Evolutionary conservation across 1,140 invertebrate species (phyloP).

Genomic region (Atopsyche davidsoni): DNA sequence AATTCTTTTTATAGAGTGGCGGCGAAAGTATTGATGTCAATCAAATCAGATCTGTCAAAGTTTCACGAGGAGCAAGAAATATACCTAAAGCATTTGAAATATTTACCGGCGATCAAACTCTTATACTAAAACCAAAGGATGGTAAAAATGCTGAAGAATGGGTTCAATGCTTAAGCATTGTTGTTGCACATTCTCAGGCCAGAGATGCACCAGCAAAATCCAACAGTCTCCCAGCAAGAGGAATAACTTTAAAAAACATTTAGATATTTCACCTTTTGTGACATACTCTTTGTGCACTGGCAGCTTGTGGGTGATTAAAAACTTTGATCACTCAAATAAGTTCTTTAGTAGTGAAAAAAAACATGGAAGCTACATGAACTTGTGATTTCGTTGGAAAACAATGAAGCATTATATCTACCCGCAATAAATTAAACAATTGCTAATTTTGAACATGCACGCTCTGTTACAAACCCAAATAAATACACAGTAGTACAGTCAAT

Average conservation of each 20-base stretch:
- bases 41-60: slow-evolving; percentile 88
- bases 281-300: too few relatives aligned
- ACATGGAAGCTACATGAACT: too few relatives aligned
- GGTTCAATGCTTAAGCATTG: slow-evolving; percentile 85
- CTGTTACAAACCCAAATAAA: too few relatives aligned
- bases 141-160: slow-evolving; percentile 93
- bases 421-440: too few relatives aligned
- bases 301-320: too few relatives aligned
- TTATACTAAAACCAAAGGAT: slow-evolving; percentile 89
- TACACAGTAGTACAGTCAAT: too few relatives aligned
- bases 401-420: too few relatives aligned
- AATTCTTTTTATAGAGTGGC: slow-evolving; percentile 52
- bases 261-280: too few relatives aligned
- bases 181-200: slow-evolving; percentile 72
- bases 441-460: too few relatives aligned
- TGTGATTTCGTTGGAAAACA: too few relatives aligned
- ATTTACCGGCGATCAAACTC: slow-evolving; percentile 85
- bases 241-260: slow-evolving; percentile 47
- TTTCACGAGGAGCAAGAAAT: slow-evolving; percentile 74
- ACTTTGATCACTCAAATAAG: too few relatives aligned
- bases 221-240: slow-evolving; percentile 59
- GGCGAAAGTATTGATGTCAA: slow-evolving; percentile 77
- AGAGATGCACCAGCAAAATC: slow-evolving; percentile 62
- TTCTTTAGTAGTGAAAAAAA: too few relatives aligned
- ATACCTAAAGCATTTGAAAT: slow-evolving; percentile 95